Evolutionary conservation across 2,113 vertebrate genomes (phyloP), one percentile per base, ranked within the genome.

Genomic region (Eubucco bourcierii): DNA sequence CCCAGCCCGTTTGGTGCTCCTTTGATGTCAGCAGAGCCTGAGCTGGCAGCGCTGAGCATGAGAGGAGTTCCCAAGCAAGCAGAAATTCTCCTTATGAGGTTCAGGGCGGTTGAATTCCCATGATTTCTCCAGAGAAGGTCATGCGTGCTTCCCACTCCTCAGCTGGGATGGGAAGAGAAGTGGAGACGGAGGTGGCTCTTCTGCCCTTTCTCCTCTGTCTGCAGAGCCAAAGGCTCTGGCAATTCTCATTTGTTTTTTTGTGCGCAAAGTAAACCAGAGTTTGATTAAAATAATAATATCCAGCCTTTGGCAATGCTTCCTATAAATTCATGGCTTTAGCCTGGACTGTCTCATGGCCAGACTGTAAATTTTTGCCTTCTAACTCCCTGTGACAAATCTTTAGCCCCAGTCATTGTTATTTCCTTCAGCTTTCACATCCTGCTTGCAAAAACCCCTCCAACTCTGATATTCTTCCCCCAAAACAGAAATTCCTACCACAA

Each of bases 321-420:
- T 84, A 75, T 68, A 94, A 95, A 94, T 95, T 95, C 93, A 95
- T 95, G 80, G 80, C 61, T 96, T 96, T 94, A 90, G 90, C 83
- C 91, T 95, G 92, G 88, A 93, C 78, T 91, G 65, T 94, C 93
- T 96, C 94, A 88, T 94, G 88, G 92, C 80, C 94, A 93, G 94
- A 89, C 66, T 72, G 79, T 93, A 93, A 95, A 95, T 97, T 96
- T 93, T 95, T 15, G 34, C 39, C 0, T 95, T 94, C 83, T 87
- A 85, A 95, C 81, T 95, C 92, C 61, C 84, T 90, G 87, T 96
- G 95, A 95, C 90, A 95, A 92, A 93, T 92, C 78, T 95, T 65
- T 80, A 92, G 88, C 37, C 89, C 47, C 67, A 95, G 87, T 94
- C 89, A 96, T 96, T 93, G 95, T 96, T 91, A 94, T 94, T 94